These are phyloP conservation scores for Scolopax rusticola DNA, from an alignment of 2,797 vertebrate species.

Conservation along the genomic window DNA sequence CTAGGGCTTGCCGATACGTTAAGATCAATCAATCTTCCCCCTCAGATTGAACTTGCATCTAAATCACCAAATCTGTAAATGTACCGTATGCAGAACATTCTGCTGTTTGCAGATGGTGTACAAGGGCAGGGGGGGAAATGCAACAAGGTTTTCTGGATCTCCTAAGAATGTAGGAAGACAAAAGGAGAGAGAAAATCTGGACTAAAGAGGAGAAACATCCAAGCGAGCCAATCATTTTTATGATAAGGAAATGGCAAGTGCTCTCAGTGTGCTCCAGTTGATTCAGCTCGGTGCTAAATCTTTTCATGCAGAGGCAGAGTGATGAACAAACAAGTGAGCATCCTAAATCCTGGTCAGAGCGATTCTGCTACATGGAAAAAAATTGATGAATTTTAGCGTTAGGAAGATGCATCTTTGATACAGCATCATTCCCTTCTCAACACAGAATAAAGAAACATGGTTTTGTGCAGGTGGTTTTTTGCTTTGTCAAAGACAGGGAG, in stretches of 20 bases:
- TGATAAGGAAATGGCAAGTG: background rate
- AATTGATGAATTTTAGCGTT: background rate
- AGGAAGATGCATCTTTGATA: background rate
- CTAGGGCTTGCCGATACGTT: constrained; percentile 45
- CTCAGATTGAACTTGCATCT: constrained; percentile 34
- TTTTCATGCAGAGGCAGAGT: background rate
- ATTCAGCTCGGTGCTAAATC: background rate
- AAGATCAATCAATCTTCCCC: constrained; percentile 69
- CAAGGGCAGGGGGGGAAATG: background rate
- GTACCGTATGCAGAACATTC: background rate
- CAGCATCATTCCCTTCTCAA: background rate
- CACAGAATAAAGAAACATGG: background rate
- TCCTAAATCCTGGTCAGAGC: background rate
- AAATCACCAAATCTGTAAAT: constrained; percentile 43
- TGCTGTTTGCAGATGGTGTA: background rate
- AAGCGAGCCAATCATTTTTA: rapidly evolving
- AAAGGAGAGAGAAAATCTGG: background rate
- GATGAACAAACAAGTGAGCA: background rate
- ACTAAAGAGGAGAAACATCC: rapidly evolving
- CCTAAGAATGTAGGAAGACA: background rate
- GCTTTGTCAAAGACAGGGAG: background rate
- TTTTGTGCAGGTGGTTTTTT: background rate
- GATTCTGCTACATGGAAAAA: background rate
- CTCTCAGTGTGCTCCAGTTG: background rate
- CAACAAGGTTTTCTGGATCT: background rate